phyloP scores from a whole-genome alignment of 2,797 vertebrate genomes.

The Gymnothorax reevesii region DNA sequence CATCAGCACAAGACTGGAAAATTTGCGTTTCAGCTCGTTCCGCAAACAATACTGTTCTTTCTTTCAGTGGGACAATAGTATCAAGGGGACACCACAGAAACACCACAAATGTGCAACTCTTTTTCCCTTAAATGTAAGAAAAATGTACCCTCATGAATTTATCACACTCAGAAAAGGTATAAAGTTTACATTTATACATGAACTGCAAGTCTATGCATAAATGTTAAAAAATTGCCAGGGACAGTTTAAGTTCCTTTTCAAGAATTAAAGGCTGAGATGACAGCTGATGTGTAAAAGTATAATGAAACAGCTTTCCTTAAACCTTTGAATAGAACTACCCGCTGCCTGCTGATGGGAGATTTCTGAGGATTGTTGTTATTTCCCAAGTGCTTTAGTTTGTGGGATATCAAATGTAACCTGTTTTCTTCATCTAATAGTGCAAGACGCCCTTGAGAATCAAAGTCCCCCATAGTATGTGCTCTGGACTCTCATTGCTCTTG shows the following conservation, averaged over 20 bases:
- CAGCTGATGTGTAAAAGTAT: neutral
- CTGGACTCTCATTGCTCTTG: neutral
- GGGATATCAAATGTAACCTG: neutral
- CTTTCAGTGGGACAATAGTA: neutral
- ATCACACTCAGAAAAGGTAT: neutral
- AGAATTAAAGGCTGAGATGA: neutral
- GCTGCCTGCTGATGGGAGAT: neutral
- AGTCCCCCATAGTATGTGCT: neutral
- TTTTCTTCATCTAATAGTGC: neutral
- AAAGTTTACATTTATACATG: neutral
- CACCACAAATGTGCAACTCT: neutral
- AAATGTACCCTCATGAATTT: neutral
- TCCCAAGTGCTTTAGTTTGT: neutral
- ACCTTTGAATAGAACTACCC: neutral
- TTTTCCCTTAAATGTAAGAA: neutral
- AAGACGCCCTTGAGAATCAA: neutral
- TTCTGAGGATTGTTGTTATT: neutral
- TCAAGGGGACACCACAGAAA: neutral
- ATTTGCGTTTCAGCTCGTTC: neutral
- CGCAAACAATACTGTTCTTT: neutral
- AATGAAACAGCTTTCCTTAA: neutral
- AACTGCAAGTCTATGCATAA: neutral
- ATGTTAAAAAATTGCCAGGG: neutral
- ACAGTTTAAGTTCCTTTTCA: neutral
- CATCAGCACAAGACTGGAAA: slow-evolving; percentile 23